A percentile compares a stretch with the other conserved stretches of the same genome.
phyloP scores from a whole-genome alignment of 2,888 invertebrate species.

The Seira ritae region DNA sequence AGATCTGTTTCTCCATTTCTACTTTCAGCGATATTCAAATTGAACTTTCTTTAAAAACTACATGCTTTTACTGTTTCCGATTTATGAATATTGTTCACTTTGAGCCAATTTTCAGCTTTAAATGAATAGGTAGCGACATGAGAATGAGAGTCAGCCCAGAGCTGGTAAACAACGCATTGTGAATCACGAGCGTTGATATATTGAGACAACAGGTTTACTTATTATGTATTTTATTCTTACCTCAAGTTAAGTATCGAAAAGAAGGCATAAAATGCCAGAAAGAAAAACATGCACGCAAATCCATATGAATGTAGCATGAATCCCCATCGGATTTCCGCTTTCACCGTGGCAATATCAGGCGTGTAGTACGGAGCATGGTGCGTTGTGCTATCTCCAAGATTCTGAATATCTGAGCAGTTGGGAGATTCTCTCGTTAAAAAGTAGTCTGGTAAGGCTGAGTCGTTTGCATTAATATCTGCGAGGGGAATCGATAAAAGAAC shows the following conservation, averaged over 20 bases:
- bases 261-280: constrained; percentile 79
- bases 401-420: constrained; percentile 54
- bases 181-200: background rate
- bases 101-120: no score
- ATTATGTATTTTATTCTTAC: constrained; percentile 74
- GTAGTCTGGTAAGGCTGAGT: constrained; percentile 44
- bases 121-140: no score
- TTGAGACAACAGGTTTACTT: background rate
- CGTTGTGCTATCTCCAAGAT: constrained; percentile 9
- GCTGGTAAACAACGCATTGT: no score
- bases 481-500: constrained; percentile 23
- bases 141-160: no score
- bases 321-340: constrained; percentile 77
- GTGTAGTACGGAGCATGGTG: constrained; percentile 43
- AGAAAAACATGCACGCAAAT: constrained; percentile 79
- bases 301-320: constrained; percentile 79
- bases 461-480: constrained; percentile 42
- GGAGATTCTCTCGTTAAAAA: constrained; percentile 46
- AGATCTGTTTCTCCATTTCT: constrained; percentile 14
- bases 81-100: background rate
- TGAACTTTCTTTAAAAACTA: no score
- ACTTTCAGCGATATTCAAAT: no score
- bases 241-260: constrained; percentile 79
- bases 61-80: no score
- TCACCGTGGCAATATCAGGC: constrained; percentile 74